Conservation (phyloP, 2,797 vertebrate species). For the Channa striata region DNA sequence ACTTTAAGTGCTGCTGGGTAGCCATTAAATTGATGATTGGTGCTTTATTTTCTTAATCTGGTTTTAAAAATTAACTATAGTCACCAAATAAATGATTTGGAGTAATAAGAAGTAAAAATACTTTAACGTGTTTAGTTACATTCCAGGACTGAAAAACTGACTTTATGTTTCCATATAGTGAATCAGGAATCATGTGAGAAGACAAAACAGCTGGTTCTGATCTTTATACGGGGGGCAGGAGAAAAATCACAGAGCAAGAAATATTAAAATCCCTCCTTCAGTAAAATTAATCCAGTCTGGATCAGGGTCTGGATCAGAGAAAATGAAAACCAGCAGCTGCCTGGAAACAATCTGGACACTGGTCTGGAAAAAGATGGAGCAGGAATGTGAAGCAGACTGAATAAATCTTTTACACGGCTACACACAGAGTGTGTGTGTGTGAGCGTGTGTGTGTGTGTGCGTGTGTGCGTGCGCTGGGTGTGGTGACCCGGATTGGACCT, state of each 20-base stretch:
- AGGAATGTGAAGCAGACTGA: slow-evolving; percentile 8
- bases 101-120: too few species aligned
- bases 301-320: not conserved
- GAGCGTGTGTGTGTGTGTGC: slow-evolving; percentile 6
- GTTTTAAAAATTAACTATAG: too few species aligned
- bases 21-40: too few species aligned
- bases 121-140: too few species aligned
- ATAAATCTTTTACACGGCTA: slow-evolving; percentile 1
- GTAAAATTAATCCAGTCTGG: not conserved
- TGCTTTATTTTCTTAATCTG: too few species aligned
- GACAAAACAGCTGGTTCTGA: too few species aligned
- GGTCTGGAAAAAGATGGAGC: slow-evolving; percentile 4
- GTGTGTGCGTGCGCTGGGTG: slow-evolving; percentile 12
- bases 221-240: not conserved
- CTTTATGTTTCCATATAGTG: too few species aligned
- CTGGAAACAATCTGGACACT: not conserved
- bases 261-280: not conserved
- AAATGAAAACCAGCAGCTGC: not conserved
- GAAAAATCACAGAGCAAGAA: not conserved
- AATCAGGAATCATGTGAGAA: too few species aligned
- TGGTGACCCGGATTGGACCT: not conserved
- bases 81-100: too few species aligned
- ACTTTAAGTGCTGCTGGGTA: too few species aligned
- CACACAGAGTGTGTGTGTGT: not conserved
- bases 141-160: too few species aligned